Base-by-base conservation (phyloP, 2,888 invertebrate species). In the Lithophane leautieri region DNA sequence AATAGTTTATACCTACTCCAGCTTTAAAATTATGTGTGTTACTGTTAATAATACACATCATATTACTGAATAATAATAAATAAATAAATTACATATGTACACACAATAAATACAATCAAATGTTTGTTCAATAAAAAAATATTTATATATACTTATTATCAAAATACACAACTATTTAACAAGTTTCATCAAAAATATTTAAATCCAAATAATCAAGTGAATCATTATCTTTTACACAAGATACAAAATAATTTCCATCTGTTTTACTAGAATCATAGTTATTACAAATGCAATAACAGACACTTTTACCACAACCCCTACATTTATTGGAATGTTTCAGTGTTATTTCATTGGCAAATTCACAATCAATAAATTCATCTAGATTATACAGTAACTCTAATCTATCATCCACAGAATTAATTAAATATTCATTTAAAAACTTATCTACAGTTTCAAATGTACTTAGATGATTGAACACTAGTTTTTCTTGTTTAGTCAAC, bases 391-490 rank as follows among this genome's bases (percentile, higher is more conserved):
- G 79, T 79, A 58, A 88, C 71, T 84, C 77, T n/a, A 85, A 71
- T 71, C 92, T 89, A 79, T 85, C 91, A 76, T 86, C 82, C 77
- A 79, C 81, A 75, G 82, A 81, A 78, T 77, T 97, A 89, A 88
- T 93, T 85, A 97, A 97, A 92, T 97, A 94, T 70, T 97, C 92
- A 70, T 97, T 91, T 76, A 99, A 94, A 96, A 97, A 99, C 42
- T 97, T 95, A 83, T 98, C 95, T 44, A 99, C 98, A 87, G 97
- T 97, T 71, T 97, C 94, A 90, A 97, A 98, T 76, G 97, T 97
- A 85, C 97, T 97, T 34, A 99, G 96, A 84, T 97, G 97, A 94
- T 99, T 99, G 90, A 99, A 99, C 68, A 97, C 94, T 84, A 97
- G 96, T 89, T 98, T 97, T 89, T 98, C 97, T 69, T 97, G 94